phyloP scores from a whole-genome alignment of 2,797 vertebrate species.

The Harpagifer antarcticus region DNA sequence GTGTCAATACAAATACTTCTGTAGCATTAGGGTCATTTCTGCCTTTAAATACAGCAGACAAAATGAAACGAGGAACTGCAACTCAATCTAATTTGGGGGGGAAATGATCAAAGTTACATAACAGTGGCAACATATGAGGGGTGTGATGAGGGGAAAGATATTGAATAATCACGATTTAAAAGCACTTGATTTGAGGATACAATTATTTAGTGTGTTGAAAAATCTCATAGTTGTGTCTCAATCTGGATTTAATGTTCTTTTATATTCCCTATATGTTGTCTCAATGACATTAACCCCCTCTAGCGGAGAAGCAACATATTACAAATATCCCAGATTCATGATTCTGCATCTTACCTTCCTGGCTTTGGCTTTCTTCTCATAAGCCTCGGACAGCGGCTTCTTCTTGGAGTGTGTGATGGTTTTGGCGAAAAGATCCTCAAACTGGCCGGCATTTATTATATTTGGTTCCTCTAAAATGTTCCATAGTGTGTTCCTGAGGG shows the following conservation, averaged over 20 bases:
- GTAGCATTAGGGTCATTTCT: no score
- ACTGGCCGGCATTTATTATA: constrained; percentile 89
- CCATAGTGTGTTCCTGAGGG: constrained; percentile 89
- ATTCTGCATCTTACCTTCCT: constrained; percentile 85
- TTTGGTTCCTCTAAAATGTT: constrained; percentile 90
- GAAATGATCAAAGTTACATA: no score
- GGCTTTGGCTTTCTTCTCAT: constrained; percentile 90
- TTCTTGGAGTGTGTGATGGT: constrained; percentile 88
- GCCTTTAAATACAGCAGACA: neutral
- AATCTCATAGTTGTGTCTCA: neutral
- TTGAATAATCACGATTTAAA: neutral
- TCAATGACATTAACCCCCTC: constrained; percentile 50
- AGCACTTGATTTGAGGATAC: neutral
- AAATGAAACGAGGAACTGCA: neutral
- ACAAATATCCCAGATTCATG: neutral
- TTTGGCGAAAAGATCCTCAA: constrained; percentile 97
- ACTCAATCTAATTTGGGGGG: neutral
- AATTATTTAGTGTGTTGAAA: neutral
- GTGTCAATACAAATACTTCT: neutral
- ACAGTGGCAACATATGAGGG: no score
- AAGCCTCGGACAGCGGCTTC: constrained; percentile 92
- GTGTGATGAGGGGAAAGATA: no score
- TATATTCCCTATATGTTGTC: neutral
- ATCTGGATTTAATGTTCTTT: neutral
- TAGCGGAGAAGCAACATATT: constrained; percentile 47